These are phyloP conservation scores for Eunapius fragilis DNA, from an alignment of 37 sponge, comb jelly and placozoan species.

Conservation along the genomic window DNA sequence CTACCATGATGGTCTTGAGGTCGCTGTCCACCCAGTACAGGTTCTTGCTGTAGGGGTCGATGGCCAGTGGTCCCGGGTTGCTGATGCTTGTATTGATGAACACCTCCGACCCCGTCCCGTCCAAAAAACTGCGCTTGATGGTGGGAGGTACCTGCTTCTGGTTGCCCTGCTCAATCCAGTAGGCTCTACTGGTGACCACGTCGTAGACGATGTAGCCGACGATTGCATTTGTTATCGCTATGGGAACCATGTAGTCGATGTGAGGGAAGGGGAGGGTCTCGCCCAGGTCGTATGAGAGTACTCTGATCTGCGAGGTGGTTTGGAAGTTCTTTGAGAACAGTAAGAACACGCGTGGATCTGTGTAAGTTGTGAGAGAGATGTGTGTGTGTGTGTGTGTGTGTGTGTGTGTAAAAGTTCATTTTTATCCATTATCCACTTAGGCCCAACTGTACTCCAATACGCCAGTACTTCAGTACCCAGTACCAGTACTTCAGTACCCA, in stretches of 20 bases:
- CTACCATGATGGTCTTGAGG: conserved; percentile 41
- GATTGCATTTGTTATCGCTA: background rate
- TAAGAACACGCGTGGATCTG: background rate
- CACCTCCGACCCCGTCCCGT: background rate
- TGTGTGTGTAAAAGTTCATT: background rate
- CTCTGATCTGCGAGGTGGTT: background rate
- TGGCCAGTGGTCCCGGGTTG: background rate
- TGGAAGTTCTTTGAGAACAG: background rate
- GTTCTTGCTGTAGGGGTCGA: conserved; percentile 24
- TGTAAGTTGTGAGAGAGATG: too few species aligned
- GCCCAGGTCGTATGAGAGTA: background rate
- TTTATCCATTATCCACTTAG: too few species aligned
- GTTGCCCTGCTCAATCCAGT: background rate
- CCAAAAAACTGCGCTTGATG: background rate
- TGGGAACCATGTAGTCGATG: background rate
- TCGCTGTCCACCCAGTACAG: conserved; percentile 80
- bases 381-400: background rate
- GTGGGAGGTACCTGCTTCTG: background rate
- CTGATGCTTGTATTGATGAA: background rate
- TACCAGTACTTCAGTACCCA: too few species aligned
- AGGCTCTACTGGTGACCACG: background rate
- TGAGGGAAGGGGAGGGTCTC: background rate
- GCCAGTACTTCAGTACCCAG: too few species aligned
- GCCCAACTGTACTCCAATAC: too few species aligned
- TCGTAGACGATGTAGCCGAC: background rate